Conservation (phyloP, 2,888 invertebrate genomes). For the Lordiphosa fenestrarum region DNA sequence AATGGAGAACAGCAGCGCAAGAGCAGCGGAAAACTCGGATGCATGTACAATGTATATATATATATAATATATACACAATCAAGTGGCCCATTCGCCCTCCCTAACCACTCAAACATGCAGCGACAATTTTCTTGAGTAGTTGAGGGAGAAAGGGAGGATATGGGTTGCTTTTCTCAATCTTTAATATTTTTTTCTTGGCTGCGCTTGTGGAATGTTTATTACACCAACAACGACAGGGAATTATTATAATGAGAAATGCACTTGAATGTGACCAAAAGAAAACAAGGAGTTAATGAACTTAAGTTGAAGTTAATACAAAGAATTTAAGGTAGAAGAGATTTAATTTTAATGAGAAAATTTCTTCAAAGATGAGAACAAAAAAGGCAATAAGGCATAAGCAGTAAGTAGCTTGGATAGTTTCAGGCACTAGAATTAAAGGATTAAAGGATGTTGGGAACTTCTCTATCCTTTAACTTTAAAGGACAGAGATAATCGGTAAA, state of each 20-base stretch:
- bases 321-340: too few relatives aligned
- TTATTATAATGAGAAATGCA: constrained; percentile 59
- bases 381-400: not conserved
- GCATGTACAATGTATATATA: not conserved
- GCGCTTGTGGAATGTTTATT: constrained; percentile 45
- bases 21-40: constrained; percentile 9
- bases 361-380: not conserved
- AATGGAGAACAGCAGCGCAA: constrained; percentile 12
- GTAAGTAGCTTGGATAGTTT: not conserved
- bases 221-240: constrained; percentile 35
- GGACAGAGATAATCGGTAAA: too few relatives aligned
- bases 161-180: constrained; percentile 36
- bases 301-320: too few relatives aligned
- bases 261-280: constrained; percentile 52
- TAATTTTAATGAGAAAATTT: not conserved
- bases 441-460: too few relatives aligned
- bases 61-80: constrained; percentile 17
- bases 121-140: constrained; percentile 64
- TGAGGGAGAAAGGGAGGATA: constrained; percentile 36
- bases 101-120: constrained; percentile 45
- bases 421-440: constrained; percentile 1
- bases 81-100: constrained; percentile 11
- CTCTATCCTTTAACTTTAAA: too few relatives aligned
- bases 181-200: constrained; percentile 34
- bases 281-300: too few relatives aligned